A percentile compares a stretch with the other conserved stretches of the same genome.
Evolutionary conservation across 2,888 invertebrate species (phyloP).

Genomic region (Odontocerum albicorne): DNA sequence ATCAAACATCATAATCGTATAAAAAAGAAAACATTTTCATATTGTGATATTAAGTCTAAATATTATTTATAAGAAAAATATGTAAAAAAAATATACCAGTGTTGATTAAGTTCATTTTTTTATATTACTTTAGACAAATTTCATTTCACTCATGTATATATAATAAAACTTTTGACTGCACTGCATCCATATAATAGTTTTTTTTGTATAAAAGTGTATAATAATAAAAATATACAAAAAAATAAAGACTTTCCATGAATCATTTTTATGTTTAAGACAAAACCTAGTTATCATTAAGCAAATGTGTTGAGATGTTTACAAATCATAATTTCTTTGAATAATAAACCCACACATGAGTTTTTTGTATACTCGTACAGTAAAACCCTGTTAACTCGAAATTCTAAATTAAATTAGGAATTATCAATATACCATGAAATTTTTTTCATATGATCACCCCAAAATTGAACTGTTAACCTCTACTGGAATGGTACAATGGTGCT

Average conservation of each 20-base stretch:
- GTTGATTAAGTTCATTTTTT: conserved; percentile 3
- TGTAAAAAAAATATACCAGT: conserved; percentile 4
- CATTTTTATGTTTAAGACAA: too few species aligned
- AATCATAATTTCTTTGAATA: neutral
- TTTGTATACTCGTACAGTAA: too few species aligned
- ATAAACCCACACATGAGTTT: neutral
- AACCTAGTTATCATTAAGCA: too few species aligned
- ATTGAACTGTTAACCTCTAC: too few species aligned
- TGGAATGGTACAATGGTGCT: too few species aligned
- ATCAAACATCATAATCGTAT: conserved; percentile 31
- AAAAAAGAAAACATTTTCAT: conserved; percentile 19
- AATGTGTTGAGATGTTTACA: too few species aligned
- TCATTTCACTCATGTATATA: conserved; percentile 15
- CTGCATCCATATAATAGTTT: conserved; percentile 16
- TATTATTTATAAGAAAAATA: conserved; percentile 12
- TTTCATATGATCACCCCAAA: too few species aligned
- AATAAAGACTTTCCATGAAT: too few species aligned
- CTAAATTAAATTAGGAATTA: too few species aligned
- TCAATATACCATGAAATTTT: too few species aligned
- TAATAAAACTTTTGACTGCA: conserved; percentile 17
- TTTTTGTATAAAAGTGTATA: conserved; percentile 10
- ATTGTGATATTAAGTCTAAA: conserved; percentile 20
- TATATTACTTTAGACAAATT: conserved; percentile 2
- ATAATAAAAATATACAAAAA: conserved; percentile 8
- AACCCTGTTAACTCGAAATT: too few species aligned